phyloP scores from a whole-genome alignment of 2,797 vertebrate genomes.

The Coracias cyanogaster region DNA sequence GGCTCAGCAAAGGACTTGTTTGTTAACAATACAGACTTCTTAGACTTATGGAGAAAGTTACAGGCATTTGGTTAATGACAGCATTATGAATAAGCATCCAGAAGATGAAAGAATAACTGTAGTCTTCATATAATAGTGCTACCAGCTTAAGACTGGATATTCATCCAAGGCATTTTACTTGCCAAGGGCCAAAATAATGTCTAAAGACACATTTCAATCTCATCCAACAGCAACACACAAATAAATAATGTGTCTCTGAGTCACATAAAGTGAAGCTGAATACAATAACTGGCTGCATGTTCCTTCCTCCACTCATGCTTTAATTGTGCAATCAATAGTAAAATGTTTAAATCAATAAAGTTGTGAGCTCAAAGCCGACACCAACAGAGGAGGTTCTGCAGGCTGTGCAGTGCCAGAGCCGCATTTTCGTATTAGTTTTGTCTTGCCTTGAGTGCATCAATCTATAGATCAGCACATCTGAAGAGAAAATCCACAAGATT shows the following conservation, averaged over 20 bases:
- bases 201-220: not conserved
- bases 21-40: not conserved
- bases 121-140: not conserved
- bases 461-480: not conserved
- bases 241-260: constrained; percentile 18
- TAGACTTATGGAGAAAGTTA: not conserved
- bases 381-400: not conserved
- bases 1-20: not conserved
- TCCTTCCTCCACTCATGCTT: not conserved
- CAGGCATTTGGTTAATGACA: not conserved
- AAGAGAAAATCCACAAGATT: constrained; percentile 3
- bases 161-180: not conserved
- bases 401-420: not conserved
- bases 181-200: not conserved
- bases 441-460: not conserved
- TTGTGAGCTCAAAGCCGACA: not conserved
- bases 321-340: constrained; percentile 15
- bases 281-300: not conserved
- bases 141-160: not conserved
- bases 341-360: constrained; percentile 34
- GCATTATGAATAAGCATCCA: not conserved
- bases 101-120: not conserved
- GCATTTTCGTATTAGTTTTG: not conserved
- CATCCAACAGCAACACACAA: constrained; percentile 4
- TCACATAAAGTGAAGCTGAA: not conserved